phyloP scores from a whole-genome alignment of 92 coral and sea anemone species.

The Paramuricea clavata region DNA sequence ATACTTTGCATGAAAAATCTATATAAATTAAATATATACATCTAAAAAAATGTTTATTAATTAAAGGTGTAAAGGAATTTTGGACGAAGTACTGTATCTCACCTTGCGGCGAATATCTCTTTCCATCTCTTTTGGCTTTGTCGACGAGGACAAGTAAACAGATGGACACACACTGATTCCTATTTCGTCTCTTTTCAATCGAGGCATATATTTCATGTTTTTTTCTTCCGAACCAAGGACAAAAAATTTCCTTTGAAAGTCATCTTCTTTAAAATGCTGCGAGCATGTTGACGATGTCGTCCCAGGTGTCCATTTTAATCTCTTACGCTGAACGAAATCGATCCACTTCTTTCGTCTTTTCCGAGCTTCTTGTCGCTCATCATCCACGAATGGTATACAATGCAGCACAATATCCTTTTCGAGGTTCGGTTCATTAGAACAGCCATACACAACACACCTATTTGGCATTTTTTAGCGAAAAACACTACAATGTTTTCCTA shows the following conservation, averaged over 20 bases:
- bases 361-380: background rate
- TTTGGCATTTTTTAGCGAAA: conserved; percentile 3
- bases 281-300: background rate
- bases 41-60: too few species aligned
- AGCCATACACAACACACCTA: background rate
- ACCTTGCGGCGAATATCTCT: too few species aligned
- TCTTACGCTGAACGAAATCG: background rate
- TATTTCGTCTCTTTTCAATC: background rate
- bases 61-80: too few species aligned
- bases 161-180: background rate
- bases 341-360: background rate
- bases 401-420: background rate
- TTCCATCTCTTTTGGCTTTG: too few species aligned
- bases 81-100: too few species aligned
- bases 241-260: background rate
- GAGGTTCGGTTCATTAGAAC: background rate
- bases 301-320: background rate
- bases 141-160: too few species aligned
- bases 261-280: background rate
- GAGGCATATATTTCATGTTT: too few species aligned
- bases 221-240: too few species aligned
- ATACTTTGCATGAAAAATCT: too few species aligned
- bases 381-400: background rate
- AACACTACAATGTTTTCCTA: too few species aligned
- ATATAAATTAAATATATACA: too few species aligned